Evolutionary conservation across 1,140 invertebrate genomes (phyloP).

Genomic region (Tetramorium alpestre): DNA sequence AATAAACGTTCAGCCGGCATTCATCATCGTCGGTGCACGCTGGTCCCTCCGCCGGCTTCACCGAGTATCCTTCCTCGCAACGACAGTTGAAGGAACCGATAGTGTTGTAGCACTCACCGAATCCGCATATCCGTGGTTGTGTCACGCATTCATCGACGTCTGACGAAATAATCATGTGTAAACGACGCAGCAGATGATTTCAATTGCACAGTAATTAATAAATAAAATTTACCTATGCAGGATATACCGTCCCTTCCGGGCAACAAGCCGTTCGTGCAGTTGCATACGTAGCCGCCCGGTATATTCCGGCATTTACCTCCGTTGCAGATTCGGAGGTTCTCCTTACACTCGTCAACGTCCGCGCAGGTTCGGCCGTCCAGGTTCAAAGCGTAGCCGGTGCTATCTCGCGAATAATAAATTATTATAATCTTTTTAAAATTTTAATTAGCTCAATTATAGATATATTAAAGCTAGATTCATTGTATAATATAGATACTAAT

Average conservation of each 20-base stretch:
- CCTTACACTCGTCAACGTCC: slow-evolving; percentile 92
- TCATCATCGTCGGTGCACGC: slow-evolving; percentile 94
- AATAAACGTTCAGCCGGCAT: slow-evolving; percentile 91
- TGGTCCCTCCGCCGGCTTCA: slow-evolving; percentile 90
- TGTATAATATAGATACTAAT: neutral
- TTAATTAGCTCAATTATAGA: neutral
- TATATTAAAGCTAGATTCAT: slow-evolving; percentile 23
- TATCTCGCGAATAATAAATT: slow-evolving; percentile 73
- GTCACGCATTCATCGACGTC: slow-evolving; percentile 91
- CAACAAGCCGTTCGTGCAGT: slow-evolving; percentile 91
- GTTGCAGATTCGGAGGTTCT: slow-evolving; percentile 92
- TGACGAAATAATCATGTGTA: slow-evolving; percentile 66
- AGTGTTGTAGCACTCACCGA: slow-evolving; percentile 92
- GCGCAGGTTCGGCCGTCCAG: slow-evolving; percentile 88
- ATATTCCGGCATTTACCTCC: slow-evolving; percentile 94
- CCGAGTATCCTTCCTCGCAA: slow-evolving; percentile 93
- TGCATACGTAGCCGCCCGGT: slow-evolving; percentile 91
- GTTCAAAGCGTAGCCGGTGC: slow-evolving; percentile 88
- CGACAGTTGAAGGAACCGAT: slow-evolving; percentile 94
- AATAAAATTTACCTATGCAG: slow-evolving; percentile 87
- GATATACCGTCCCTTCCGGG: slow-evolving; percentile 89
- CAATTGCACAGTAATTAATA: neutral
- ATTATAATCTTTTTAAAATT: neutral
- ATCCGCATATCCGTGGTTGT: slow-evolving; percentile 90
- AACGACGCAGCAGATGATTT: neutral